These are phyloP conservation scores for Hymenochirus boettgeri DNA, from an alignment of 2,113 vertebrate genomes.

Conservation along the genomic window DNA sequence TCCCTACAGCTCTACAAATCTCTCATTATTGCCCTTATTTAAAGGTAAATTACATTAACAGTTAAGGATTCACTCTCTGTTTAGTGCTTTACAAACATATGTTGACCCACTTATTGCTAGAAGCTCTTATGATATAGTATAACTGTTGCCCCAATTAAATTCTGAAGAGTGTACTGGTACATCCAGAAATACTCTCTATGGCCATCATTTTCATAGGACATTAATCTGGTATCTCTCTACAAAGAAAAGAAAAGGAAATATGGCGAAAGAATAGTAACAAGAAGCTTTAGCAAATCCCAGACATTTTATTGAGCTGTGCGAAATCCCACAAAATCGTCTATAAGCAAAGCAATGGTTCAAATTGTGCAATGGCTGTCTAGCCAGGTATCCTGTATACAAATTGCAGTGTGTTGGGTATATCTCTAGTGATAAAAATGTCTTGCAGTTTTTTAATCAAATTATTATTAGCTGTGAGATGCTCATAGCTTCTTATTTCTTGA, in stretches of 20 bases:
- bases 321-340: constrained; percentile 5
- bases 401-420: not conserved
- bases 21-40: no score
- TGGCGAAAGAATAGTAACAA: constrained; percentile 13
- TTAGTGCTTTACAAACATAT: not conserved
- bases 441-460: not conserved
- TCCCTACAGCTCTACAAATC: no score
- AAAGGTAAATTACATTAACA: no score
- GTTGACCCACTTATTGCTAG: not conserved
- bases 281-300: not conserved
- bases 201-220: not conserved
- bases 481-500: no score
- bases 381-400: constrained; percentile 7
- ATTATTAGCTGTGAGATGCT: not conserved
- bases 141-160: not conserved
- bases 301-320: constrained; percentile 31
- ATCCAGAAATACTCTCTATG: not conserved
- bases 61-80: not conserved
- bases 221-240: constrained; percentile 7
- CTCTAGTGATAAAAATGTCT: no score
- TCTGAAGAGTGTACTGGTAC: not conserved
- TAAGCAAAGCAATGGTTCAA: constrained; percentile 22
- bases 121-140: not conserved
- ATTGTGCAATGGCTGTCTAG: constrained; percentile 16
- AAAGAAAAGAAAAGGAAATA: constrained; percentile 12